Evolutionary conservation across 2,797 vertebrate species (phyloP), one percentile per base, ranked within the genome.

Genomic region (Chiroxiphia lanceolata): DNA sequence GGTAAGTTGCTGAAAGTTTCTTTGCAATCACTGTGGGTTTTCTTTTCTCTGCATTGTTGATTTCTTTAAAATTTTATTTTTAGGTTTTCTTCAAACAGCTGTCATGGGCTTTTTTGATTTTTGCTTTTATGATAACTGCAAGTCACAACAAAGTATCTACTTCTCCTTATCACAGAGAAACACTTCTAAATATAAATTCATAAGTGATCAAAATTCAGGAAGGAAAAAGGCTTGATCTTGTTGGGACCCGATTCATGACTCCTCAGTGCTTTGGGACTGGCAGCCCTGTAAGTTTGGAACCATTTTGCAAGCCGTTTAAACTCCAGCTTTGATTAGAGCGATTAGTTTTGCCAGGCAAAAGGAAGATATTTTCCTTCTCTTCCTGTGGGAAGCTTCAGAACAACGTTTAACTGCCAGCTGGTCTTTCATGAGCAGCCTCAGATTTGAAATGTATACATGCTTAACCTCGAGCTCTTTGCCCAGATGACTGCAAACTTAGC

Each of bases 301-400:
- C 6, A 23, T 54, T 92, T 92, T 78, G 40, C 53, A 77, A 89
- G 59, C 72, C 1, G 0, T 87, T 90, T 89, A 54, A 94, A 87
- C 71, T 89, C 79, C 48, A 91, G 44, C 50, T 94, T 95, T 95
- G 93, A 95, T 92, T 93, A 69, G 57, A 88, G 45, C 42, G 50
- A 90, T 94, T 88, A 56, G 60, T 91, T 94, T 96, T 83, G 76
- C 93, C 79, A 94, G 83, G 93, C 63, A 87, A 96, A 91, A 94
- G 79, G 71, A 93, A 83, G 94, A 93, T 84, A 75, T 93, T 92
- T 95, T 80, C 67, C 75, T 81, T 86, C 60, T 69, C 64, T 95
- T 96, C 85, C 85, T 95, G 68, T 89, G 96, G 75, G 94, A 95
- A 89, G 90, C 76, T 96, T 92, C 90, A 89, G 91, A 92, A 69